Percentiles rank a stretch among this genome's conserved stretches.
Conservation (phyloP, 1,140 invertebrate genomes). For the Micrasema longulum region DNA sequence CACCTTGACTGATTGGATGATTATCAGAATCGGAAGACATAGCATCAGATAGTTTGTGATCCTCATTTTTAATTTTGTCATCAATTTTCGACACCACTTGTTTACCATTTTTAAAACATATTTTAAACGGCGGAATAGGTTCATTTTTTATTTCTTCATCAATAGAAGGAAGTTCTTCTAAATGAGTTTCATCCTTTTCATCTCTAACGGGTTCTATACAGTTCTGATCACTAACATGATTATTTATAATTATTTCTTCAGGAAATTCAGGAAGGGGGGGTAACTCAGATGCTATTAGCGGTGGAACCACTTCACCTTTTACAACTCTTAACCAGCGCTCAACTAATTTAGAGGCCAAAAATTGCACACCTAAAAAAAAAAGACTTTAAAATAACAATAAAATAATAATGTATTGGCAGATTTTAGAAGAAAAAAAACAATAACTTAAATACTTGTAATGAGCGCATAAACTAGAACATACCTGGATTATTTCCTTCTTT, state of each 20-base stretch:
- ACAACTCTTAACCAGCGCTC: slow-evolving; percentile 91
- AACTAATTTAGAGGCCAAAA: slow-evolving; percentile 84
- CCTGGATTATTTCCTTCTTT: slow-evolving; percentile 84
- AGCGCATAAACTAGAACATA: too few relatives aligned
- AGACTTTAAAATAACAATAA: slow-evolving; percentile 20
- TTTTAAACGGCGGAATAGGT: slow-evolving; percentile 69
- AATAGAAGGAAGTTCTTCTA: slow-evolving; percentile 35
- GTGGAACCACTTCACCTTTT: slow-evolving; percentile 72
- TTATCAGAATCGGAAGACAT: slow-evolving; percentile 20
- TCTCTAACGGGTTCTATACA: slow-evolving; percentile 1
- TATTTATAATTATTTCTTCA: not conserved
- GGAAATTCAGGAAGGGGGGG: slow-evolving; percentile 40
- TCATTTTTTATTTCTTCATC: slow-evolving; percentile 44
- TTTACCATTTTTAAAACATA: slow-evolving; percentile 80
- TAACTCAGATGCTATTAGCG: slow-evolving; percentile 59
- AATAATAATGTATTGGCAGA: not conserved
- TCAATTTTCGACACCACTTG: slow-evolving; percentile 77
- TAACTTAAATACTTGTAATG: too few relatives aligned
- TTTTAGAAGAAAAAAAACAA: too few relatives aligned
- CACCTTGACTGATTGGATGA: slow-evolving; percentile 42
- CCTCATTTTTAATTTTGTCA: slow-evolving; percentile 60
- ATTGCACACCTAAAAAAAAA: slow-evolving; percentile 74
- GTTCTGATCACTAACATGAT: slow-evolving; percentile 20
- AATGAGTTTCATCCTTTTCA: not conserved
- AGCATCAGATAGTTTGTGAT: slow-evolving; percentile 23